Evolutionary conservation across 2,113 vertebrate genomes (phyloP), one percentile per base, ranked within the genome.

Genomic region (Eretmodus cyanostictus): DNA sequence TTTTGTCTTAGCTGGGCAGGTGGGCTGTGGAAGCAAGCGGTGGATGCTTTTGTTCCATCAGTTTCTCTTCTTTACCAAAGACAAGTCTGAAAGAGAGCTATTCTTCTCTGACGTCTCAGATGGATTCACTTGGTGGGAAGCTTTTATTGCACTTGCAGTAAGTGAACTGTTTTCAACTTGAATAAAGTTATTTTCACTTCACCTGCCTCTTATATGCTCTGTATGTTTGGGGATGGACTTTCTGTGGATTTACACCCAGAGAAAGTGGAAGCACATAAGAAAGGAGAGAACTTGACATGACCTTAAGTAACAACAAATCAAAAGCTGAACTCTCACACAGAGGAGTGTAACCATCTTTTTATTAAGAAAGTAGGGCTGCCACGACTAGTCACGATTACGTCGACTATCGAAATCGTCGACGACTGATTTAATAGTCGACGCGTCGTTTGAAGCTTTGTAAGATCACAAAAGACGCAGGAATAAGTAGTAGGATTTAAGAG

Each of bases 381-480:
- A 49, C 45, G 42, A 47, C 0, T 8, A 49, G 47, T 49, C 47
- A 49, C 1, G 4, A 49, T 49, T 19, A 49, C 2, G 2, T 49
- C 47, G 0, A 19, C 47, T 49, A 49, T 49, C 0, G 19, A 1
- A 19, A 19, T 49, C 4, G 17, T 49, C 0, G 4, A 19, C 4
- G 8, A 49, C 17, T 49, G 2, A 51, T 51, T 51, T 51, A 51
- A 51, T 51, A 19, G 47, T 51, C 1, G 17, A 51, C 4, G 17
- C 4, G 0, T 51, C 8, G 0, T 51, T 19, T 19, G 17, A 51
- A 51, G 47, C 47, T 51, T 51, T 51, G 47, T 51, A 19, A 51
- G 17, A 51, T 51, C 47, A 0, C 17, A 51, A 49, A 51, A 51
- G 17, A 19, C 8, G 17, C 47, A 51, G 47, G 47, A 49, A 49